Conservation (phyloP, 2,888 invertebrate genomes). For the Xylophagus ater region DNA sequence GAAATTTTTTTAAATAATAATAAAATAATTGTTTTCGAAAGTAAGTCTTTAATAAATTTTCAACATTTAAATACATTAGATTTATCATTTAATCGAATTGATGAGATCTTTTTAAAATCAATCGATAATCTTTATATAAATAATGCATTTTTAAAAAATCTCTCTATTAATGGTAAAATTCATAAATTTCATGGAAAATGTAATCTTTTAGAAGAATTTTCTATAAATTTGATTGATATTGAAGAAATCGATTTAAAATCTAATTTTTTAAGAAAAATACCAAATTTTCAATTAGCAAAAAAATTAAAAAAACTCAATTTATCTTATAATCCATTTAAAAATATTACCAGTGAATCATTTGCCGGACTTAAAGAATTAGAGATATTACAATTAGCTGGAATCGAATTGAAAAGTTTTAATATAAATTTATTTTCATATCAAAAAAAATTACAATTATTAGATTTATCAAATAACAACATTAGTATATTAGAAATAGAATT, state of each 20-base stretch:
- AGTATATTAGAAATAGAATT: no score
- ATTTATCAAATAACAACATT: no score
- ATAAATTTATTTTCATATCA: no score
- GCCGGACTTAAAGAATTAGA: conserved; percentile 3
- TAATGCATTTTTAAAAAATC: conserved; percentile 1
- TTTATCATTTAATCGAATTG: conserved; percentile 4
- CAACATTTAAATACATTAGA: conserved; percentile 2
- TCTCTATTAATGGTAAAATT: conserved; percentile 5
- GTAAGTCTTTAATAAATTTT: conserved; percentile 1
- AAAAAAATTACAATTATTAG: no score
- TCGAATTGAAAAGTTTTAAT: no score
- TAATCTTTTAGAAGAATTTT: no score
- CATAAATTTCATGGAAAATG: no score
- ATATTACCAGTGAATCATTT: background rate
- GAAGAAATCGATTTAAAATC: no score
- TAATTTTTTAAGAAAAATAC: no score
- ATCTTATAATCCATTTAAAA: conserved; percentile 4
- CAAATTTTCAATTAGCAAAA: no score
- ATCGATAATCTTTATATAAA: background rate
- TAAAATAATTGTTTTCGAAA: conserved; percentile 4
- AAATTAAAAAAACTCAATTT: conserved; percentile 3
- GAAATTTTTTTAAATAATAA: conserved; percentile 7
- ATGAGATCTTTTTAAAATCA: conserved; percentile 3
- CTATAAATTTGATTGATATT: no score
- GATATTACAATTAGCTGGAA: no score